phyloP scores from a whole-genome alignment of 2,888 invertebrate species.

The Halictus quadricinctus region DNA sequence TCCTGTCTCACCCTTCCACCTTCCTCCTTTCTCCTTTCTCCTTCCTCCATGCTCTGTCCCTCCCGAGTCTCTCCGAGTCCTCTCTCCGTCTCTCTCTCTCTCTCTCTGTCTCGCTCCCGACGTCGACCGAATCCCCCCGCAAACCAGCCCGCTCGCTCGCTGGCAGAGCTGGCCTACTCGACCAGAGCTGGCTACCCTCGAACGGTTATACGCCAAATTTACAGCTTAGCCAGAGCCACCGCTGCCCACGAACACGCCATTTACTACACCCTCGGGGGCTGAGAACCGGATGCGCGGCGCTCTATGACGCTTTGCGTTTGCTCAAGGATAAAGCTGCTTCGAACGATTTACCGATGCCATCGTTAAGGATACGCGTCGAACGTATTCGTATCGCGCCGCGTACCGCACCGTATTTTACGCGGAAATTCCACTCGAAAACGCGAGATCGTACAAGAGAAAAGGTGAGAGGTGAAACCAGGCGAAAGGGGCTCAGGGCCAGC shows the following conservation, averaged over 20 bases:
- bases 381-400: too few species aligned
- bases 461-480: too few species aligned
- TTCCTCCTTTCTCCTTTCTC: not conserved
- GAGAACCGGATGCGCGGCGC: slow-evolving; percentile 54
- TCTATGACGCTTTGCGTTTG: slow-evolving; percentile 48
- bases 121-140: slow-evolving; percentile 27
- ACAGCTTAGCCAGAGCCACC: slow-evolving; percentile 76
- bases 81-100: not conserved
- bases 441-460: too few species aligned
- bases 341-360: slow-evolving; percentile 43
- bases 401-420: too few species aligned
- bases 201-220: slow-evolving; percentile 81
- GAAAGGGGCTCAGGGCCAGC: too few species aligned
- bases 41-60: not conserved
- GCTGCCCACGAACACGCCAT: slow-evolving; percentile 60
- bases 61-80: not conserved
- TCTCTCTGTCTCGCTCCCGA: not conserved
- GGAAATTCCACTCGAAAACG: not conserved
- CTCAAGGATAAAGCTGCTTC: slow-evolving; percentile 58
- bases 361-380: slow-evolving; percentile 17
- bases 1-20: slow-evolving; percentile 64
- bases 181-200: slow-evolving; percentile 66
- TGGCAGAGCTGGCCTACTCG: slow-evolving; percentile 67
- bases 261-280: slow-evolving; percentile 58
- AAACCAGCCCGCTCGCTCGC: slow-evolving; percentile 44